A percentile compares a stretch with the other conserved stretches of the same genome.
These are phyloP conservation scores for Cotesia glomerata DNA, from an alignment of 1,140 invertebrate species.

Conservation along the genomic window DNA sequence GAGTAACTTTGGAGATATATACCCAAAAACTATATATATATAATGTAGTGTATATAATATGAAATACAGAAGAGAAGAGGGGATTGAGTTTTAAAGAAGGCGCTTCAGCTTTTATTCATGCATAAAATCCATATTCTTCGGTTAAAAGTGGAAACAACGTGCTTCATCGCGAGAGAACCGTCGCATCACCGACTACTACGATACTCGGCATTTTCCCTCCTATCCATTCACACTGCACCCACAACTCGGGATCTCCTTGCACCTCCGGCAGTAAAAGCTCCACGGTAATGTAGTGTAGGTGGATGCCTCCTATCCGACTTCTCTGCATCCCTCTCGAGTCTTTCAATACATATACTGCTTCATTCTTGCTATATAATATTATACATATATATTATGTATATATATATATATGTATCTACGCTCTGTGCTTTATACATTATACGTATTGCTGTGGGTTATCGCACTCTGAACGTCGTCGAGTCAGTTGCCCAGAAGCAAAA, in stretches of 20 bases:
- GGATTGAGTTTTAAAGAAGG: slow-evolving; percentile 25
- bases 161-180: slow-evolving; percentile 26
- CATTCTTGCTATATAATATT: not conserved
- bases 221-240: not conserved
- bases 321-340: not conserved
- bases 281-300: not conserved
- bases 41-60: not conserved
- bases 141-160: slow-evolving; percentile 32
- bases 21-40: not conserved
- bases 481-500: slow-evolving; percentile 26
- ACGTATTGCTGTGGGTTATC: slow-evolving; percentile 21
- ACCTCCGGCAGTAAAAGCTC: slow-evolving; percentile 27
- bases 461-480: slow-evolving; percentile 21
- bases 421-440: slow-evolving; percentile 7
- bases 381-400: not conserved
- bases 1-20: not conserved
- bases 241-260: slow-evolving; percentile 3
- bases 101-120: slow-evolving; percentile 33
- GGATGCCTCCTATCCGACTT: not conserved
- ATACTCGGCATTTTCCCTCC: slow-evolving; percentile 12
- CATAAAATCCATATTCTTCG: slow-evolving; percentile 37
- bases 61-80: not conserved
- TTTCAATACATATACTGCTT: not conserved
- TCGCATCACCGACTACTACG: slow-evolving; percentile 13
- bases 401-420: not conserved